Percentiles rank a stretch among this genome's conserved stretches.
Evolutionary conservation across 2,888 invertebrate genomes (phyloP).

Genomic region (Dendrolimus houi): DNA sequence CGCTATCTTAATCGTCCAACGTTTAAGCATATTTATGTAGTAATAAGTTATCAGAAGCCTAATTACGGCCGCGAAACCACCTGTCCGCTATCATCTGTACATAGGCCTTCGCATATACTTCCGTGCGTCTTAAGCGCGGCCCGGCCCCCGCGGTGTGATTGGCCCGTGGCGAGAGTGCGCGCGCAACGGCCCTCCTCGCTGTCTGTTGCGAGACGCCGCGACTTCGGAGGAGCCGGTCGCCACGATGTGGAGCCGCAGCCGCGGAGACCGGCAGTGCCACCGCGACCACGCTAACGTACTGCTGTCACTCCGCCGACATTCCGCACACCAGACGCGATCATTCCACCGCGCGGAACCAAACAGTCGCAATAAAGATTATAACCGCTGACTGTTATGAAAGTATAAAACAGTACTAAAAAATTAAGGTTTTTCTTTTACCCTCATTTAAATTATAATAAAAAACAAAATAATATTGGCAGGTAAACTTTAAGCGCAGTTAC

Average conservation of each 20-base stretch:
- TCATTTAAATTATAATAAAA: neutral
- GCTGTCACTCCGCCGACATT: constrained; percentile 23
- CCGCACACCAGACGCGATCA: constrained; percentile 15
- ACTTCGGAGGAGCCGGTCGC: constrained; percentile 62
- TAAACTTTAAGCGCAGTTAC: constrained; percentile 7
- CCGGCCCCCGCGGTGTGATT: constrained; percentile 65
- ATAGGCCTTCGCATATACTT: constrained; percentile 77
- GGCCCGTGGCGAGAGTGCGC: constrained; percentile 55
- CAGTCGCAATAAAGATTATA: neutral
- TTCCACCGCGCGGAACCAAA: neutral
- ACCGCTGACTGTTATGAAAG: no score
- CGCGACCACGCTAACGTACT: constrained; percentile 49
- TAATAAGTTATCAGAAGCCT: constrained; percentile 72
- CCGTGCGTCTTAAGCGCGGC: constrained; percentile 71
- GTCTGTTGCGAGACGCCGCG: constrained; percentile 50
- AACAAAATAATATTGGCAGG: neutral
- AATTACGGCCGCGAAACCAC: constrained; percentile 74
- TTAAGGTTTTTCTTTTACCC: no score
- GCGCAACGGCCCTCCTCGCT: constrained; percentile 69
- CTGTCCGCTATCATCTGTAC: constrained; percentile 75
- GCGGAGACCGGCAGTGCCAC: constrained; percentile 39
- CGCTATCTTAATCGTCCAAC: constrained; percentile 64
- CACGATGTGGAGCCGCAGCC: constrained; percentile 47
- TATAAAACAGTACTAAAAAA: no score
- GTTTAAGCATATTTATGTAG: constrained; percentile 67